Conservation (phyloP, 2,888 invertebrate genomes). For the Cheiracanthium punctorium region DNA sequence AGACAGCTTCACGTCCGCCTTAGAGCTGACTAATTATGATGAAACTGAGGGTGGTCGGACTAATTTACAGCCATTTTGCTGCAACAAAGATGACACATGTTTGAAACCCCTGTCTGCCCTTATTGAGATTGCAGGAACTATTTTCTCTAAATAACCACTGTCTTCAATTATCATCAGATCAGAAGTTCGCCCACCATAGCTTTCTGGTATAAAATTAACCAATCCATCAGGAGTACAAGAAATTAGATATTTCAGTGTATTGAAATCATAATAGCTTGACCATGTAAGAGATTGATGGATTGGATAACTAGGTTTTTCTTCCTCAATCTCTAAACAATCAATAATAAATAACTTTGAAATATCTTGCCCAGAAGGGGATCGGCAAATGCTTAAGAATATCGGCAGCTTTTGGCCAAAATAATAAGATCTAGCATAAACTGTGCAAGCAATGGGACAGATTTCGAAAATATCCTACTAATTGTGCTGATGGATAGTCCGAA, state of each 20-base stretch:
- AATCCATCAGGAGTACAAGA: slow-evolving; percentile 73
- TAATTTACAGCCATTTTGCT: too few relatives aligned
- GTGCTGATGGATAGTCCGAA: background rate
- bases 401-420: background rate
- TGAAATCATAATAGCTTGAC: slow-evolving; percentile 73
- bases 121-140: too few relatives aligned
- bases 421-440: background rate
- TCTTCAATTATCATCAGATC: too few relatives aligned
- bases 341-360: slow-evolving; percentile 72
- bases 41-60: too few relatives aligned
- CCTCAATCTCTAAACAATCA: slow-evolving; percentile 75
- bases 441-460: too few relatives aligned
- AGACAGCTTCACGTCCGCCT: slow-evolving; percentile 74
- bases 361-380: slow-evolving; percentile 20
- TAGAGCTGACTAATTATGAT: too few relatives aligned
- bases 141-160: too few relatives aligned
- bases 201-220: slow-evolving; percentile 74
- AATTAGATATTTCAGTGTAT: slow-evolving; percentile 75
- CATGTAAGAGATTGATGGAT: slow-evolving; percentile 74
- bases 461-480: background rate
- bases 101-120: too few relatives aligned
- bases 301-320: slow-evolving; percentile 75
- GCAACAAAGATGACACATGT: too few relatives aligned
- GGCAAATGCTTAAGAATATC: background rate
- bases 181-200: too few relatives aligned